These are phyloP conservation scores for Ellobium chinense DNA, from an alignment of 2,888 invertebrate genomes.

Conservation along the genomic window DNA sequence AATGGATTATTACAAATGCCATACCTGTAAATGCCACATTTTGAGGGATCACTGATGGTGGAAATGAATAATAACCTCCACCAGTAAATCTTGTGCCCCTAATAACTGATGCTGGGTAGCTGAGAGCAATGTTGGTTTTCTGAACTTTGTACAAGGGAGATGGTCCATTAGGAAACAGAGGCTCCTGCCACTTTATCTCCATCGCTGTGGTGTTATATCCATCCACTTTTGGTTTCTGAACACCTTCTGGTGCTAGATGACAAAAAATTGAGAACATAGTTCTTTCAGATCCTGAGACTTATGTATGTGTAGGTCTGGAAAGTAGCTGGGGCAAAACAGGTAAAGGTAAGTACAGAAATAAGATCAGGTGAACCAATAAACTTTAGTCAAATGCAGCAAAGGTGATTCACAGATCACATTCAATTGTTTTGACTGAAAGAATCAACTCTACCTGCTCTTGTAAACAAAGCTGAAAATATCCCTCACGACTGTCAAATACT, in stretches of 20 bases:
- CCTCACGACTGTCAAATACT: too few relatives aligned
- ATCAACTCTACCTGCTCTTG: too few relatives aligned
- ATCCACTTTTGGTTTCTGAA: conserved; percentile 62
- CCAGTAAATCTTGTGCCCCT: conserved; percentile 76
- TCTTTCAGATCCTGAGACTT: too few relatives aligned
- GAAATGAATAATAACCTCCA: conserved; percentile 75
- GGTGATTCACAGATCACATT: too few relatives aligned
- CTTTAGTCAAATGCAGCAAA: too few relatives aligned
- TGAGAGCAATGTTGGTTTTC: conserved; percentile 73
- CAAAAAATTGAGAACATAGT: too few relatives aligned
- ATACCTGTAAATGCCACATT: conserved; percentile 77
- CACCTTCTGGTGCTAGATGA: conserved; percentile 71
- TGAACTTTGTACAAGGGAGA: conserved; percentile 71
- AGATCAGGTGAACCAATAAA: too few relatives aligned
- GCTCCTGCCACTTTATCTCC: conserved; percentile 71
- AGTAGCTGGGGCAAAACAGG: too few relatives aligned
- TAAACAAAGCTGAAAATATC: too few relatives aligned
- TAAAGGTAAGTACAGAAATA: too few relatives aligned
- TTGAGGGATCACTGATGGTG: conserved; percentile 71
- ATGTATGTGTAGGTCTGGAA: too few relatives aligned
- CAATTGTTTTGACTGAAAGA: too few relatives aligned
- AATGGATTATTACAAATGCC: conserved; percentile 20
- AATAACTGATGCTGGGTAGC: conserved; percentile 74
- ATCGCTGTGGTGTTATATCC: conserved; percentile 74
- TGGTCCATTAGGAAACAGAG: conserved; percentile 73